A percentile compares a stretch with the other conserved stretches of the same genome.
Conservation (phyloP, 2,888 invertebrate genomes). For the Willowsia nigromaculata region DNA sequence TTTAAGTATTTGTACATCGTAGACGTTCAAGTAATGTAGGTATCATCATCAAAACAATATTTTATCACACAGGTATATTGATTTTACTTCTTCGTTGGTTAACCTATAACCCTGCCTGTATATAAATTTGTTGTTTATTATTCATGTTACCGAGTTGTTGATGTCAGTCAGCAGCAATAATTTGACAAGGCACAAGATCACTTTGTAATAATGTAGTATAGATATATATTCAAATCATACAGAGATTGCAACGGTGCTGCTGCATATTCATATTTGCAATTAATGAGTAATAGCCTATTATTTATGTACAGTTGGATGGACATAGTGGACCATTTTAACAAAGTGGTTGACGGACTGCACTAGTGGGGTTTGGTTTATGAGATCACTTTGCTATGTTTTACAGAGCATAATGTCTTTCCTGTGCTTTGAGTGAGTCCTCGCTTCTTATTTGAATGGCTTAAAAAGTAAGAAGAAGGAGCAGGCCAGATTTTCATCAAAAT, state of each 20-base stretch:
- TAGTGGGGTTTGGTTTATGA: conserved; percentile 62
- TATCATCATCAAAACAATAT: not conserved
- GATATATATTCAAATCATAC: not conserved
- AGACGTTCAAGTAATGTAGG: not conserved
- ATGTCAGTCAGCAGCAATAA: conserved; percentile 56
- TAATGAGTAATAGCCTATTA: conserved; percentile 33
- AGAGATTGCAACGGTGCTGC: not conserved
- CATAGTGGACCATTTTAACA: conserved; percentile 35
- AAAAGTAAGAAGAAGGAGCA: not conserved
- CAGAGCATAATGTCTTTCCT: not conserved
- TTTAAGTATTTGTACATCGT: not conserved
- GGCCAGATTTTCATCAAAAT: conserved; percentile 61
- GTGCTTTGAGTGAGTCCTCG: too few relatives aligned
- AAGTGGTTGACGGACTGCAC: conserved; percentile 42
- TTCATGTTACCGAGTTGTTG: not conserved
- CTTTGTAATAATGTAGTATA: not conserved
- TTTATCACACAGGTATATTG: conserved; percentile 13
- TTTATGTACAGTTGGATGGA: conserved; percentile 18
- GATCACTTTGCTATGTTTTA: conserved; percentile 45
- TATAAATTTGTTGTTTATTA: conserved; percentile 40
- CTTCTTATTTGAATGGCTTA: too few relatives aligned
- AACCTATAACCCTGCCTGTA: conserved; percentile 56
- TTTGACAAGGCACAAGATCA: conserved; percentile 56
- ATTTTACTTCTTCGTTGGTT: conserved; percentile 44
- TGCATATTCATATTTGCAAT: conserved; percentile 38